Conservation (phyloP, 2,113 vertebrate genomes). For the Brachyhypopomus gauderio region DNA sequence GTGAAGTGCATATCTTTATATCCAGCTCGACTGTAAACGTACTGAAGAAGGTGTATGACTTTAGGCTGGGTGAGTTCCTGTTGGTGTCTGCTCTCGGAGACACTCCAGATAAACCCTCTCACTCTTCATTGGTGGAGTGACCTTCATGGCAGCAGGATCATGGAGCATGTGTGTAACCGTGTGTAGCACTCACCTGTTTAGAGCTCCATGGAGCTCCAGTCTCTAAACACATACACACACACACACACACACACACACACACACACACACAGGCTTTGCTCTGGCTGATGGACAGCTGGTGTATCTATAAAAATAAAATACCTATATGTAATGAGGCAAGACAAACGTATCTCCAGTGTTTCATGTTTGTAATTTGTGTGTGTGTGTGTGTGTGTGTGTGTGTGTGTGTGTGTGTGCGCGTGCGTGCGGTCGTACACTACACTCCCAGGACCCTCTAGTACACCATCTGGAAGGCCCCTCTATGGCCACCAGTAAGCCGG, state of each 20-base stretch:
- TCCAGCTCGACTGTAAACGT: neutral
- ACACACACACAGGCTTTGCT: neutral
- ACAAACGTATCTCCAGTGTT: constrained; percentile 44
- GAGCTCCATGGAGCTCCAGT: neutral
- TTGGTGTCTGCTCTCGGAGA: constrained; percentile 7
- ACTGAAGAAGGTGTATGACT: no score
- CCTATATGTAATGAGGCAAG: constrained; percentile 51
- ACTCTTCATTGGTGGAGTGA: constrained; percentile 22
- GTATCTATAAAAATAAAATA: constrained; percentile 40
- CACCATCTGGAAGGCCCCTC: constrained; percentile 67
- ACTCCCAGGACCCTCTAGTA: constrained; percentile 53
- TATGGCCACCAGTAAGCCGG: constrained; percentile 51
- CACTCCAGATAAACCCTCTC: constrained; percentile 6
- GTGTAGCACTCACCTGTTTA: neutral
- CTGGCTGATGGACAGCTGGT: constrained; percentile 36
- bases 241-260: neutral
- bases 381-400: no score
- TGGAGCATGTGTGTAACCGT: neutral
- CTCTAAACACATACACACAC: neutral
- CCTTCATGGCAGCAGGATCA: constrained; percentile 31
- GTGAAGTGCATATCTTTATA: no score
- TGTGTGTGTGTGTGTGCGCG: constrained; percentile 37
- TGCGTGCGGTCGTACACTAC: constrained; percentile 42
- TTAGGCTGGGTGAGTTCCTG: neutral
- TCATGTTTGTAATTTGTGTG: constrained; percentile 37